Evolutionary conservation across 2,797 vertebrate genomes (phyloP), one percentile per base, ranked within the genome.

Genomic region (Tolypeutes matacus): DNA sequence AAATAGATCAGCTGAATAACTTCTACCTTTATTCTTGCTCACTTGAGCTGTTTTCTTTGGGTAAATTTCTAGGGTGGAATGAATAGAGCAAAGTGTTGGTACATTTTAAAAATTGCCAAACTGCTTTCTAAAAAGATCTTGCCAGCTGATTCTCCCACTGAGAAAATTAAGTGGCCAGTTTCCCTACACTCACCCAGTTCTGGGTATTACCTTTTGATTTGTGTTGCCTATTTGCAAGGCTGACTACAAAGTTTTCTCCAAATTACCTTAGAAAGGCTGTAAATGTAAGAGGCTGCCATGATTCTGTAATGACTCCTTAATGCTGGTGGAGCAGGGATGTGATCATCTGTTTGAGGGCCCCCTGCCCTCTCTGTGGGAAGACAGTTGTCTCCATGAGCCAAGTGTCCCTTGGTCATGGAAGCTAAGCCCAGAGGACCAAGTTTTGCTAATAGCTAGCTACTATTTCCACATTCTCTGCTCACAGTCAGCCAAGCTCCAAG

Each of bases 391-490:
- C 21, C 56, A 20, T 56, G 89, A 95, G 20, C 18, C n/a, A 60
- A 29, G 53, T 96, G 90, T 81, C 42, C 62, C 64, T 73, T 92
- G 91, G 23, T 39, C 23, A 7, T 56, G 64, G 78, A 95, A 60
- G 92, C 46, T 72, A 78, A 92, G 51, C 34, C 76, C 67, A 89
- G 86, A 76, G 77, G 76, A 86, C 69, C 80, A 60, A 86, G 80
- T 89, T 94, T 75, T 72, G 29, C 64, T 91, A 82, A 65, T 91
- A 69, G n/a, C 70, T 95, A 69, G 73, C 60, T 29, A 23, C 25
- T 34, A 76, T 64, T 64, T 70, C n/a, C 25, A 56, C 31, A 80
- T 86, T 53, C 39, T 31, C 18, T 86, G 70, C 49, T 82, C 82
- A 72, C 21, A 18, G 46, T 75, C 62, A 53, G 69, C 86, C 70